Base-by-base conservation (phyloP, 2,113 vertebrate genomes). In the Heterotilapia buettikoferi region DNA sequence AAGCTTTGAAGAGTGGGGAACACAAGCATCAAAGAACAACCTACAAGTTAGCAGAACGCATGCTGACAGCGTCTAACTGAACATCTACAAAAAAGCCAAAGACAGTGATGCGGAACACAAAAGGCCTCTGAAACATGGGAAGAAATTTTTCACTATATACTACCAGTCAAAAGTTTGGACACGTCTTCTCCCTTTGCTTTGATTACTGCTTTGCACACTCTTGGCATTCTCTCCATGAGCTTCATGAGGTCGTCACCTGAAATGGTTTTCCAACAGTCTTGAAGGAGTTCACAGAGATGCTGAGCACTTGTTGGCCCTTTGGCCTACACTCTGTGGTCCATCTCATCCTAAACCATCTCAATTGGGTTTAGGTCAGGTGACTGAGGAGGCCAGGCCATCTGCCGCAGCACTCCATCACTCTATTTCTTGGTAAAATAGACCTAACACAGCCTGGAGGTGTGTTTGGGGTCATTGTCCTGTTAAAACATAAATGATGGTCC, bases 121-220 rank as follows among this genome's bases (percentile, higher is more conserved):
- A 33, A 50, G 6, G 26, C 9, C 43, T 52, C 24, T 52, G 45
- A 78, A 78, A 78, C 45, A 78, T 31, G 45, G 45, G 6, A 78
- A 52, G 73, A 78, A 4, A 11, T 8, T 78, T 66, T 66, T 38
- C 33, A 38, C 61, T 66, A 3, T 38, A 38, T 38, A 66, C 19
- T 68, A 68, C 6, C 61, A 21, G 61, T 38, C 33, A 68, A 33
- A 13, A 0, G 10, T 68, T 66, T 66, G 19, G 33, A 66, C 61
- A 66, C 33, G 0, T 11, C 61, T 38, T 38, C 33, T 13, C 33
- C 10, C 33, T 68, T 38, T 38, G 19, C 19, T 68, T 68, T 68
- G 61, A 21, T 68, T 68, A 0, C 33, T 21, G 4, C 0, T 68
- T 38, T 38, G 0, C 61, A 38, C 61, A 38, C 61, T 59, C 56